These are phyloP conservation scores for Ectemnius cavifrons DNA, from an alignment of 2,888 invertebrate genomes.

Conservation along the genomic window DNA sequence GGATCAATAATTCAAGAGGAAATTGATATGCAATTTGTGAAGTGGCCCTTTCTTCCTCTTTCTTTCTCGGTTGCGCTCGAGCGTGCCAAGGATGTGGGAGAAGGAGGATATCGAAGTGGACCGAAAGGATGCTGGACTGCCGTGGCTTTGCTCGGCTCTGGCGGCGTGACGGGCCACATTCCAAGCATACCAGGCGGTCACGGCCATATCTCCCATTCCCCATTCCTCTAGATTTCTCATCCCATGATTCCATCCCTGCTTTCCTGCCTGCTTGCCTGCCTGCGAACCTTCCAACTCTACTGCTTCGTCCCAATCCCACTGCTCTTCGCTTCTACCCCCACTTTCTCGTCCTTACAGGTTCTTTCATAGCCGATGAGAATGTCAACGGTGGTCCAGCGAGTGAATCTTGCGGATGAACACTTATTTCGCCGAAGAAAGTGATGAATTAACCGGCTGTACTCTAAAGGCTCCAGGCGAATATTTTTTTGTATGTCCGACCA, in stretches of 20 bases:
- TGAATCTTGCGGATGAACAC: too few relatives aligned
- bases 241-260: conserved; percentile 45
- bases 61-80: neutral
- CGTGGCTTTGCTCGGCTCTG: conserved; percentile 61
- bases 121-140: conserved; percentile 66
- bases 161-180: conserved; percentile 76
- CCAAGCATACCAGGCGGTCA: conserved; percentile 76
- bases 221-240: conserved; percentile 73
- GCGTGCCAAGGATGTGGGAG: conserved; percentile 44
- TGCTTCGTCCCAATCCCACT: conserved; percentile 17
- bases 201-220: conserved; percentile 77
- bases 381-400: too few relatives aligned
- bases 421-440: too few relatives aligned
- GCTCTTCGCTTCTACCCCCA: neutral
- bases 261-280: conserved; percentile 39
- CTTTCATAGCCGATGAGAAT: neutral
- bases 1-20: conserved; percentile 12
- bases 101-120: conserved; percentile 65
- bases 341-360: neutral
- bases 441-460: too few relatives aligned
- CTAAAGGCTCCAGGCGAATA: too few relatives aligned
- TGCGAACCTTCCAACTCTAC: conserved; percentile 31
- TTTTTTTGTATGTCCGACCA: too few relatives aligned
- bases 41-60: conserved; percentile 22
- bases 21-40: conserved; percentile 47